These are phyloP conservation scores for Miichthys miiuy DNA, from an alignment of 2,797 vertebrate species.

Conservation along the genomic window DNA sequence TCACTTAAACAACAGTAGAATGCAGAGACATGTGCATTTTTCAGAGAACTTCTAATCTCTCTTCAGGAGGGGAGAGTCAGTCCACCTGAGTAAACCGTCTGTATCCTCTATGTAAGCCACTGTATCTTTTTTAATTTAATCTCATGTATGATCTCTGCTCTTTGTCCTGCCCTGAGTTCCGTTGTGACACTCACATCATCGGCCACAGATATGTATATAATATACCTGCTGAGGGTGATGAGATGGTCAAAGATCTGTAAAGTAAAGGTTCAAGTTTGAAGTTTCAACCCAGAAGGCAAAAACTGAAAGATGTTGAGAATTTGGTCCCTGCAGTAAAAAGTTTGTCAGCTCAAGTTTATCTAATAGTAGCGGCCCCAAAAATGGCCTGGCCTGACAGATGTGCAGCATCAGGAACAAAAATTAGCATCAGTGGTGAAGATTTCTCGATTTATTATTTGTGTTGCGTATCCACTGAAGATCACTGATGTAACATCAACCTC, in stretches of 20 bases:
- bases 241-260: neutral
- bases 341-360: neutral
- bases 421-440: neutral
- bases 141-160: neutral
- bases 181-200: neutral
- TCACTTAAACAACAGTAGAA: neutral
- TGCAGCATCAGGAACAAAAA: too few species aligned
- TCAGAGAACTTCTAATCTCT: neutral
- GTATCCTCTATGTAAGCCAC: neutral
- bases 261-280: too few species aligned
- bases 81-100: slow-evolving; percentile 5
- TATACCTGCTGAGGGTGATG: neutral
- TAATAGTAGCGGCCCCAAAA: neutral
- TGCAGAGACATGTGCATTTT: neutral
- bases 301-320: neutral
- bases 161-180: neutral
- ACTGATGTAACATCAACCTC: too few species aligned
- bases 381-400: neutral
- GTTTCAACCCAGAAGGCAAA: neutral
- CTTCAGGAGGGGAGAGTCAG: neutral
- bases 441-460: neutral
- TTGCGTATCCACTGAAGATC: neutral
- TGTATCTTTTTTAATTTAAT: too few species aligned
- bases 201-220: neutral
- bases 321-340: neutral